Base-by-base conservation (phyloP, 2,113 vertebrate species). In the Amphilophus citrinellus region DNA sequence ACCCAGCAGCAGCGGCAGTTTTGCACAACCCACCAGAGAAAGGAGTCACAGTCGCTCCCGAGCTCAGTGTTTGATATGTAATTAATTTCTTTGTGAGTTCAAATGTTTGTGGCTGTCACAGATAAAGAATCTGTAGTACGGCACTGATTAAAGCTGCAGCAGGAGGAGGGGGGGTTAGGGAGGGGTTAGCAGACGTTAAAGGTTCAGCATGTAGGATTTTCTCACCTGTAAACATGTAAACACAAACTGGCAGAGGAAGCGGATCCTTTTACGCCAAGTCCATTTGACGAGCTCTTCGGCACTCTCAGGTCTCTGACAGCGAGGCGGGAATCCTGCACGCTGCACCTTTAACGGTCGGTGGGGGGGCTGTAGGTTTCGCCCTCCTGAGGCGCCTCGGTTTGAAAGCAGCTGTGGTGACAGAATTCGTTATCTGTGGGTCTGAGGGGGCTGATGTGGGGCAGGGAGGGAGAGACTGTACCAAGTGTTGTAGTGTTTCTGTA, bases 401-500 rank as follows among this genome's bases (percentile, higher is more conserved):
- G 71, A 53, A 47, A 20, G 81, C 57, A 65, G 63, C 62, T 83
- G 81, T 91, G 30, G 3, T 1, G 30, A 81, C 83, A 85, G 81
- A 42, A 77, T 53, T 80, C 9, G 11, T 60, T 84, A 42, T 89
- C 87, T 77, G 83, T 90, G 61, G 50, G 57, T 77, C 5, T 35
- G 9, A 24, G 30, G 42, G 61, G 18, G 56, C 60, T 44, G 63
- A 37, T 53, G 17, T 1, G 35, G 35, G 35, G 35, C 35, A 37
- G 35, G 35, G 35, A 37, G 57, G 30, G 6, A 22, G 58, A 9
- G 50, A 35, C 10, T 58, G 2, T 50, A 7, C 13, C 4, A 60
- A 30, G 58, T 62, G 44, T 68, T 59, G 60, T 89, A 83, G 42
- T 87, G 82, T 88, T 79, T 83, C 77, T 92, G 87, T 93, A 87